These are phyloP conservation scores for Callosobruchus maculatus DNA, from an alignment of 2,888 invertebrate genomes.

Conservation along the genomic window DNA sequence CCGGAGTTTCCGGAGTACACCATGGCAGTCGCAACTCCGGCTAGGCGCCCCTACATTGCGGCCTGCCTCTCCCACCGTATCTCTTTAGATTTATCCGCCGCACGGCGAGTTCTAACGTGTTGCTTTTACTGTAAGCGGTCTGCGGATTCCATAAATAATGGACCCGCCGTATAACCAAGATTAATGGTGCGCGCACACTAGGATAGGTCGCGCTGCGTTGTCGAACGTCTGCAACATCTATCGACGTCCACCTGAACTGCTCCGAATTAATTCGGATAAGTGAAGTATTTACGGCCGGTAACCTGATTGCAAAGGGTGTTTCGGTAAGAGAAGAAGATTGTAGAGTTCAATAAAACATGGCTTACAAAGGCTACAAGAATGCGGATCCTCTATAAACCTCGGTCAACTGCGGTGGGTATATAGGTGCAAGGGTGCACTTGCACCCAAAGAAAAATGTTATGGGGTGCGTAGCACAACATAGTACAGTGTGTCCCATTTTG, in stretches of 20 bases:
- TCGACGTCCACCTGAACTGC: not conserved
- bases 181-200: not conserved
- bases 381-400: too few relatives aligned
- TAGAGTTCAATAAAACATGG: too few relatives aligned
- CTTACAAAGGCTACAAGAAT: too few relatives aligned
- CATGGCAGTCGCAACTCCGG: not conserved
- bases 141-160: slow-evolving; percentile 16
- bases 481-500: too few relatives aligned
- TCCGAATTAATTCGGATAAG: not conserved
- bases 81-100: not conserved
- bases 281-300: too few relatives aligned
- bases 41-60: not conserved
- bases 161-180: slow-evolving; percentile 5
- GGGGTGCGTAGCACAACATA: too few relatives aligned
- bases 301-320: too few relatives aligned
- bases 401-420: too few relatives aligned
- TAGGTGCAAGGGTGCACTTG: too few relatives aligned
- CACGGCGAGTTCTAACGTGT: slow-evolving; percentile 11
- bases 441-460: too few relatives aligned
- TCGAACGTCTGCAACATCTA: not conserved
- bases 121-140: slow-evolving; percentile 18
- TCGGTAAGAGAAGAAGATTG: too few relatives aligned
- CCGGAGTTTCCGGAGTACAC: not conserved
- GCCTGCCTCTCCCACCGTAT: not conserved
- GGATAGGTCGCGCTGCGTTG: not conserved